Evolutionary conservation across 2,797 vertebrate genomes (phyloP).

Genomic region (Eleutherodactylus coqui): DNA sequence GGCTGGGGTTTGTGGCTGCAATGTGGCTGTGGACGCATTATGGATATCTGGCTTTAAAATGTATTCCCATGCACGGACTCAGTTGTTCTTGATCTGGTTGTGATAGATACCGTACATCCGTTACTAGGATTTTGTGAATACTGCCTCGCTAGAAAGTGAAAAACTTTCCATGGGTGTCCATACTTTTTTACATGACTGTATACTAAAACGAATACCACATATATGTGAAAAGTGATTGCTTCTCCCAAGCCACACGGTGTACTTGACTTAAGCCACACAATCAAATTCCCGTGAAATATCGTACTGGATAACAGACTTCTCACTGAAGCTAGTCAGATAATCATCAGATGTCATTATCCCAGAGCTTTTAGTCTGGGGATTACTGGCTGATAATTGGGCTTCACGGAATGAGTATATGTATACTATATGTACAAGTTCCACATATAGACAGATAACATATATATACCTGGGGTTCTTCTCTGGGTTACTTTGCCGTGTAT

Average conservation of each 20-base stretch:
- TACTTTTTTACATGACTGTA: neutral
- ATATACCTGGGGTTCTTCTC: slow-evolving; percentile 87
- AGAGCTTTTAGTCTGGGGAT: neutral
- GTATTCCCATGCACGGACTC: neutral
- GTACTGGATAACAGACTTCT: neutral
- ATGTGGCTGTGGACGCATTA: too few species aligned
- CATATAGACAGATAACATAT: neutral
- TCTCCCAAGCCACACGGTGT: too few species aligned
- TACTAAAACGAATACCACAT: neutral
- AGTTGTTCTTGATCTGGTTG: neutral
- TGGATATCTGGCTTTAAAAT: too few species aligned
- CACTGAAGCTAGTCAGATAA: neutral
- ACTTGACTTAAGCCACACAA: too few species aligned
- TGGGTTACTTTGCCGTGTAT: slow-evolving; percentile 77
- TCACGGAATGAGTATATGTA: neutral
- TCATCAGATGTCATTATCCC: neutral
- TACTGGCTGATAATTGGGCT: neutral
- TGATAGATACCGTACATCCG: too few species aligned
- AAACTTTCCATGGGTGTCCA: neutral
- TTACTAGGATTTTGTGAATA: too few species aligned
- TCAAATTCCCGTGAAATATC: neutral
- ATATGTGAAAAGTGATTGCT: neutral
- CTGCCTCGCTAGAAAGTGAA: too few species aligned
- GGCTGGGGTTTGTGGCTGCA: too few species aligned
- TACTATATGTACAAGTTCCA: neutral